Percentiles rank a stretch among this genome's conserved stretches.
These are phyloP conservation scores for Phalacrocorax carbo DNA, from an alignment of 2,113 vertebrate genomes.

Conservation along the genomic window DNA sequence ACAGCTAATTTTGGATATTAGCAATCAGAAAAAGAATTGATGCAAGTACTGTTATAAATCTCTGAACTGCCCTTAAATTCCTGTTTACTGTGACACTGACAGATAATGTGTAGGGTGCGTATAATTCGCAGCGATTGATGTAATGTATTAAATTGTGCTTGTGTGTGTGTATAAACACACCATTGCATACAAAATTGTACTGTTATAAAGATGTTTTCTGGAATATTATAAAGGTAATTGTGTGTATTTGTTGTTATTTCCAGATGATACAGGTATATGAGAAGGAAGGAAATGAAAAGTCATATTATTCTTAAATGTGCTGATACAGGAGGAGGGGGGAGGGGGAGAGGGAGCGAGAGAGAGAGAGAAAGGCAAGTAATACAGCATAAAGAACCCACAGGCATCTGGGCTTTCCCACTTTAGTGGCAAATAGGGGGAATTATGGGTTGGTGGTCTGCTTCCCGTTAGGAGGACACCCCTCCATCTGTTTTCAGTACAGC, in stretches of 20 bases:
- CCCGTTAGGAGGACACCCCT: slow-evolving; percentile 75
- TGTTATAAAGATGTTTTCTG: neutral
- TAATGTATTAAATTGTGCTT: neutral
- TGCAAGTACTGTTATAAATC: neutral
- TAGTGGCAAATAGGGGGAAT: slow-evolving; percentile 76
- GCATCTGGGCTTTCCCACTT: slow-evolving; percentile 84
- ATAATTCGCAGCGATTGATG: neutral
- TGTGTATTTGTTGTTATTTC: neutral
- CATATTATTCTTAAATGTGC: slow-evolving; percentile 61
- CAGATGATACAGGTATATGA: slow-evolving; percentile 8
- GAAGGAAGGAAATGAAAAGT: slow-evolving; percentile 57
- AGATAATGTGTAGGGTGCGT: neutral
- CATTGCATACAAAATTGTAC: neutral
- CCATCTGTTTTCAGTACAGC: slow-evolving; percentile 77
- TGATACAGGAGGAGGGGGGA: slow-evolving; percentile 11
- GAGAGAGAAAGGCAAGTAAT: slow-evolving; percentile 69
- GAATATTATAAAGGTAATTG: neutral
- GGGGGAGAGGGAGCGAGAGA: neutral
- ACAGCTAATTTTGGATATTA: neutral
- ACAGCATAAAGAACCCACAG: slow-evolving; percentile 75
- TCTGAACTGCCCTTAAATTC: neutral
- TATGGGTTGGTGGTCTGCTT: slow-evolving; percentile 73
- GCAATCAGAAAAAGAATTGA: neutral
- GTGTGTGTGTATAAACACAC: neutral
- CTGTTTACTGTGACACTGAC: neutral